Evolutionary conservation across 2,888 invertebrate genomes (phyloP).

Genomic region (Drosophila paramelanica): DNA sequence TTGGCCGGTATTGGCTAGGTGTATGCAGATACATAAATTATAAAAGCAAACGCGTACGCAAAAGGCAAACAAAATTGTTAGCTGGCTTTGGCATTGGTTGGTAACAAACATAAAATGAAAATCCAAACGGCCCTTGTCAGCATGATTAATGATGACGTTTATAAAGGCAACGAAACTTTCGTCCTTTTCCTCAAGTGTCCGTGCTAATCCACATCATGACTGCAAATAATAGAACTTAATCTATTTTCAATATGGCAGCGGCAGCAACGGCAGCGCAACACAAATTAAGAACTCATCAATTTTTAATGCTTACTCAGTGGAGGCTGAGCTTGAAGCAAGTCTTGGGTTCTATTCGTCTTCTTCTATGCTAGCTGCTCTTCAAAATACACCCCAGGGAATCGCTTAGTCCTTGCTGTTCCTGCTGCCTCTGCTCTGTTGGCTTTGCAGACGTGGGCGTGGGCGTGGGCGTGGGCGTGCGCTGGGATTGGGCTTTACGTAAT

Average conservation of each 20-base stretch:
- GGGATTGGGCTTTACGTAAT: constrained; percentile 63
- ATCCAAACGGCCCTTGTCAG: constrained; percentile 73
- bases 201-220: constrained; percentile 81
- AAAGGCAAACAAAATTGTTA: constrained; percentile 57
- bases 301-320: constrained; percentile 75
- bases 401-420: constrained; percentile 38
- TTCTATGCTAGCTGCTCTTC: constrained; percentile 44
- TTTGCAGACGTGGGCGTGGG: constrained; percentile 16
- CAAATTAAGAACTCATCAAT: constrained; percentile 82
- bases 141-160: constrained; percentile 80
- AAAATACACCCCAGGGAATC: constrained; percentile 75
- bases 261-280: constrained; percentile 54
- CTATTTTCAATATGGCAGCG: constrained; percentile 81
- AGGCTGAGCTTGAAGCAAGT: constrained; percentile 25
- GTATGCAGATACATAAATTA: constrained; percentile 64
- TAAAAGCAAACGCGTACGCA: constrained; percentile 57
- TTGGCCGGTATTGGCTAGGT: constrained; percentile 15
- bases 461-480: constrained; percentile 4
- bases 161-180: constrained; percentile 64
- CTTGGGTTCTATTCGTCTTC: constrained; percentile 31
- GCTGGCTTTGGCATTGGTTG: constrained; percentile 25
- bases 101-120: constrained; percentile 66
- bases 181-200: constrained; percentile 68
- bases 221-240: constrained; percentile 82
- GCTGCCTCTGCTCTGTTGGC: constrained; percentile 21